These are phyloP conservation scores for Corythornis cristatus DNA, from an alignment of 2,113 vertebrate species.

Conservation along the genomic window DNA sequence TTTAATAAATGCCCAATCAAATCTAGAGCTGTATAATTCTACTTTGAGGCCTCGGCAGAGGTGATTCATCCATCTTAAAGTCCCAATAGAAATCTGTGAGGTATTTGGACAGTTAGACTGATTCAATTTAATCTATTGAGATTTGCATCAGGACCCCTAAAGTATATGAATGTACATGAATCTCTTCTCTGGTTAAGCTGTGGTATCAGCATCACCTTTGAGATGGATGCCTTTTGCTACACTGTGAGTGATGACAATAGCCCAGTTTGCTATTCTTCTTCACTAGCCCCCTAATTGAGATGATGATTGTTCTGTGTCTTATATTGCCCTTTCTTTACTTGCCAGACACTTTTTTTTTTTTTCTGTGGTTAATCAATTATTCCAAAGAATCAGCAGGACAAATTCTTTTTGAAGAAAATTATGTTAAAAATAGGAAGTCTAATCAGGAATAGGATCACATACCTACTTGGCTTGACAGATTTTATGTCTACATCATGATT, in stretches of 20 bases:
- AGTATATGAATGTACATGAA: background rate
- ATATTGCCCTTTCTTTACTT: background rate
- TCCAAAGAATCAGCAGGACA: background rate
- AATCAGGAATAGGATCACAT: background rate
- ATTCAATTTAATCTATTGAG: background rate
- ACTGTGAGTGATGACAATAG: rapidly evolving
- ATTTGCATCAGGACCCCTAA: background rate
- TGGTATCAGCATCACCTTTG: too few species aligned
- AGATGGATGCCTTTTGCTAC: background rate
- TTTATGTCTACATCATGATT: background rate
- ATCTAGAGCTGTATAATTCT: background rate
- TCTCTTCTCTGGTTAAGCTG: background rate
- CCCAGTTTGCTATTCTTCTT: background rate
- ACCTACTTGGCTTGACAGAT: background rate
- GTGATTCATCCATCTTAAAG: background rate
- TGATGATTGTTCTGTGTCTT: background rate
- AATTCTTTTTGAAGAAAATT: background rate
- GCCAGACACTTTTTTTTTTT: background rate
- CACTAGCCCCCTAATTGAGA: background rate
- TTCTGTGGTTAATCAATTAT: background rate
- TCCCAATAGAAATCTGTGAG: background rate
- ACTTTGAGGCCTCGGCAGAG: background rate
- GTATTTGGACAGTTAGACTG: background rate
- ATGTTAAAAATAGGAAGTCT: background rate
- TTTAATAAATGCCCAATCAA: background rate